phyloP scores from a whole-genome alignment of 2,797 vertebrate genomes.

The Myripristis murdjan region DNA sequence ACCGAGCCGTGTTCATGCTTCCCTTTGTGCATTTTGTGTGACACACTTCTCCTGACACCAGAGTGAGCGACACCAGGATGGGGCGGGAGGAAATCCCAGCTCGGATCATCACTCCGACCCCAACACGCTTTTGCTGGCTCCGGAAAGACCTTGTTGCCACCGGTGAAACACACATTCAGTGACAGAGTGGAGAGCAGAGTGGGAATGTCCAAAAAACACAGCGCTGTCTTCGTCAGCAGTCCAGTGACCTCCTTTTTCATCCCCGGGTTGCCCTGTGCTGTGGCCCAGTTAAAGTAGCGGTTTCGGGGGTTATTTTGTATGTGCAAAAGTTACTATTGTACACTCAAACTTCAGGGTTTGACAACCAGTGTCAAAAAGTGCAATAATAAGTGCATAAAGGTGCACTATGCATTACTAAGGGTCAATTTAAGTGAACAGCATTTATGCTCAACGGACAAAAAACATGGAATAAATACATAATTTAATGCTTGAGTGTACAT shows the following conservation, averaged over 20 bases:
- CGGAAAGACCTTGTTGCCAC: slow-evolving; percentile 71
- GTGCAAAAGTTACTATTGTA: too few species aligned
- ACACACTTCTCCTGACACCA: slow-evolving; percentile 18
- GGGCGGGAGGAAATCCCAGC: slow-evolving; percentile 81
- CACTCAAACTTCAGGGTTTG: too few species aligned
- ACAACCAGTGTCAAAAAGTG: too few species aligned
- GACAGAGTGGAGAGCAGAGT: slow-evolving; percentile 10
- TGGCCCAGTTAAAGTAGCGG: too few species aligned
- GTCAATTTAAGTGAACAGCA: too few species aligned
- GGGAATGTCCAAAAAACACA: slow-evolving; percentile 33
- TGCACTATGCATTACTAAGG: too few species aligned
- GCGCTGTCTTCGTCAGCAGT: slow-evolving; percentile 31
- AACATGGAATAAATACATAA: too few species aligned
- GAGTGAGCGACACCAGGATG: slow-evolving; percentile 73
- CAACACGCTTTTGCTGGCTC: slow-evolving; percentile 37
- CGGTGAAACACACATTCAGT: slow-evolving; percentile 46
- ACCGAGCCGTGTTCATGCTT: slow-evolving; percentile 34
- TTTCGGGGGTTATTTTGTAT: too few species aligned
- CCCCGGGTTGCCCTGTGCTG: background rate
- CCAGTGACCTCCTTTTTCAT: slow-evolving; percentile 31
- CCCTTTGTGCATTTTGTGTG: slow-evolving; percentile 29
- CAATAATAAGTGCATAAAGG: too few species aligned
- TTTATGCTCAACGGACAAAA: too few species aligned
- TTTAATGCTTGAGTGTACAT: too few species aligned
- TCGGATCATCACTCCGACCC: slow-evolving; percentile 62